These are phyloP conservation scores for Podilymbus podiceps DNA, from an alignment of 2,113 vertebrate species.

Conservation along the genomic window DNA sequence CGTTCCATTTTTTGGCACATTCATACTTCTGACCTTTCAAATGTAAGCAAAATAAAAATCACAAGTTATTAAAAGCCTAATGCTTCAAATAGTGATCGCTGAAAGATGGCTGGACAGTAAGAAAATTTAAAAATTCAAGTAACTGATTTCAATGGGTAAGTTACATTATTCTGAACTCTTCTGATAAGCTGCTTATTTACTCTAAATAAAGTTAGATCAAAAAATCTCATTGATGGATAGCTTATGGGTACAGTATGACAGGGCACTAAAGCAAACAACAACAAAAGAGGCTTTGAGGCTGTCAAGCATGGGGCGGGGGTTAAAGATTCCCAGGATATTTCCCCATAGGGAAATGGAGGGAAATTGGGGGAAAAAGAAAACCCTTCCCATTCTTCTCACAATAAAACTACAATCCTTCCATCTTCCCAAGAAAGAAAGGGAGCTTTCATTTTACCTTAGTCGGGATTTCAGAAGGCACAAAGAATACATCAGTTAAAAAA, in stretches of 20 bases:
- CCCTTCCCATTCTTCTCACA: neutral
- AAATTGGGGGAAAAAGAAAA: neutral
- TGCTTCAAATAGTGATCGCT: neutral
- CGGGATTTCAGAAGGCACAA: neutral
- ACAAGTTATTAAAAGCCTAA: neutral
- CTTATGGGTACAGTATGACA: neutral
- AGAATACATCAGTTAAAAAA: neutral
- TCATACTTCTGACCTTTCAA: constrained; percentile 93
- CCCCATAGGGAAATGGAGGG: neutral
- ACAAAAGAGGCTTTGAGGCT: neutral
- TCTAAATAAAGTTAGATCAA: neutral
- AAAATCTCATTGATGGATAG: neutral
- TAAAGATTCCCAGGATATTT: neutral
- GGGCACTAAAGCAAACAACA: neutral
- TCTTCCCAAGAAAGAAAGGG: neutral
- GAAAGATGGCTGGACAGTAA: neutral
- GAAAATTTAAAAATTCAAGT: neutral
- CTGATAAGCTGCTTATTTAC: neutral
- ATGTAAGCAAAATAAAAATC: neutral
- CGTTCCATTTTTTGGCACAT: constrained; percentile 94
- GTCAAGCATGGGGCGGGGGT: neutral
- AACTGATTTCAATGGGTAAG: neutral
- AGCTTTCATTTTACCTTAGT: neutral
- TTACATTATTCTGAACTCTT: neutral
- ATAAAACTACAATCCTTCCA: neutral